Evolutionary conservation across 2,113 vertebrate genomes (phyloP).

Genomic region (Cercopithecus mona): DNA sequence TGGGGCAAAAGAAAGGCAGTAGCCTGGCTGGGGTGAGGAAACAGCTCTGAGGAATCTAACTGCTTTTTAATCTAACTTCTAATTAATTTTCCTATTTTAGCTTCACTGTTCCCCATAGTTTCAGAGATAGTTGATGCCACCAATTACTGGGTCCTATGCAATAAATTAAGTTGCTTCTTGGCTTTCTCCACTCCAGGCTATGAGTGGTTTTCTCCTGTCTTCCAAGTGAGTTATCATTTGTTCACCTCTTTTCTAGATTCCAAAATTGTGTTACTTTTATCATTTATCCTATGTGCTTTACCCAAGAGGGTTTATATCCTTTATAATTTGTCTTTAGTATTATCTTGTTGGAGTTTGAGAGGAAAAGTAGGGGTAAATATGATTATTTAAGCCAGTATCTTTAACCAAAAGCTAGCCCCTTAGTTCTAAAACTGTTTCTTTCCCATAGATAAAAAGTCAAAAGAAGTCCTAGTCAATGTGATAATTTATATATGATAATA

Average conservation of each 20-base stretch:
- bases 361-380: neutral
- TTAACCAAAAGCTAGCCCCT: neutral
- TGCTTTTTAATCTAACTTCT: conserved; percentile 1
- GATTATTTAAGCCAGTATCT: neutral
- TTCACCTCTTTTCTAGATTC: neutral
- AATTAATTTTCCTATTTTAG: neutral
- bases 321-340: neutral
- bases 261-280: neutral
- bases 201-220: conserved; percentile 7
- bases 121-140: neutral
- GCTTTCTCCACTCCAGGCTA: neutral
- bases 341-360: conserved; percentile 14
- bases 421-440: neutral
- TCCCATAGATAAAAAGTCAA: neutral
- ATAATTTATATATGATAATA: neutral
- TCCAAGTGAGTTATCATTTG: conserved; percentile 14
- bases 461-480: neutral
- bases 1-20: neutral
- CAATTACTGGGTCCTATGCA: neutral
- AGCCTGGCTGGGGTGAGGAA: neutral
- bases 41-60: neutral
- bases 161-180: neutral
- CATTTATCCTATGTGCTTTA: neutral
- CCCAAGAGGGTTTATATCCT: neutral
- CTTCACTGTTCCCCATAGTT: neutral